Percentiles rank a stretch among this genome's conserved stretches.
These are phyloP conservation scores for Monopterus albus DNA, from an alignment of 2,113 vertebrate species.

Conservation along the genomic window DNA sequence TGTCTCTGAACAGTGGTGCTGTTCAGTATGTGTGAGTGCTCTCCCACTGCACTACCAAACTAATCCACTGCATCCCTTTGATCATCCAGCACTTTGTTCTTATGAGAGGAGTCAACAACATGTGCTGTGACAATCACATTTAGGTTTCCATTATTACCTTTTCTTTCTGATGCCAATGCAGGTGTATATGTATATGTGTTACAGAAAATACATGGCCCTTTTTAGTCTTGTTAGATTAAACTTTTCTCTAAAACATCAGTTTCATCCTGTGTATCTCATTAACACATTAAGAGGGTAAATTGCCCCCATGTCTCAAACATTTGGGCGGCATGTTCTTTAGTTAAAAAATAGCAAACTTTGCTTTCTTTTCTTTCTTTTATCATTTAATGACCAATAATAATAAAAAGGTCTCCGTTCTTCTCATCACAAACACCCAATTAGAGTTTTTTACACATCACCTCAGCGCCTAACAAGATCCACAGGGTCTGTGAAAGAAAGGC, in stretches of 20 bases:
- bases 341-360: background rate
- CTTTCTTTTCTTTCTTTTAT: background rate
- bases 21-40: constrained; percentile 5
- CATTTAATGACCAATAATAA: constrained; percentile 9
- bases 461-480: constrained; percentile 11
- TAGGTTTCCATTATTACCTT: background rate
- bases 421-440: background rate
- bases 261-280: background rate
- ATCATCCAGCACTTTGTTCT: constrained; percentile 29
- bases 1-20: background rate
- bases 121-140: background rate
- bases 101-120: background rate
- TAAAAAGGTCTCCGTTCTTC: background rate
- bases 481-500: background rate
- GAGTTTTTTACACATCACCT: background rate
- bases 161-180: background rate
- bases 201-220: background rate
- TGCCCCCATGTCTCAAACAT: background rate
- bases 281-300: background rate
- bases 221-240: background rate
- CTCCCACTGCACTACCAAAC: background rate
- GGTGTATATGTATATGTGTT: background rate
- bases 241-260: background rate
- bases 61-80: constrained; percentile 18
- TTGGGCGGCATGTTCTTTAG: background rate